Conservation (phyloP, 2,113 vertebrate species). For the Bos javanicus region DNA sequence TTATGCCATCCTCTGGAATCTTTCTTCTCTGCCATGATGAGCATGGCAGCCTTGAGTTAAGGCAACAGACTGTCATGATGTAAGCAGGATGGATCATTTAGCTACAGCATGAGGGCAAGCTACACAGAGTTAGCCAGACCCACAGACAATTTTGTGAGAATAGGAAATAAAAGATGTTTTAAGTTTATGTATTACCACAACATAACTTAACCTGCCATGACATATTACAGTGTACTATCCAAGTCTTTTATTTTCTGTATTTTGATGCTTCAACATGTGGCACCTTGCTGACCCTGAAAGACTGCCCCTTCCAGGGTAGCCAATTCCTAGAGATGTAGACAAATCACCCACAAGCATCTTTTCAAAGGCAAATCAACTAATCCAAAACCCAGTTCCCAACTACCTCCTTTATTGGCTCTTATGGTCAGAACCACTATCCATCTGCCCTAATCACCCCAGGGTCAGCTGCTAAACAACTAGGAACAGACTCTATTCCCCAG, state of each 20-base stretch:
- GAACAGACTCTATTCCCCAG: background rate
- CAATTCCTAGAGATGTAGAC: background rate
- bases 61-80: background rate
- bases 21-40: background rate
- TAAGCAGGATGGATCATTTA: background rate
- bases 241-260: background rate
- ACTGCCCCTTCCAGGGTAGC: background rate
- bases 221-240: background rate
- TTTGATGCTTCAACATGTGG: background rate
- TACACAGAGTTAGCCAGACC: background rate
- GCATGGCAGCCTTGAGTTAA: background rate
- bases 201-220: background rate
- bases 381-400: background rate
- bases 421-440: background rate
- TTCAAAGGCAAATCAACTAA: background rate
- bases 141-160: background rate
- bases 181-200: background rate
- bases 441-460: too few relatives aligned
- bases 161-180: background rate
- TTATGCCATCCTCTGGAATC: background rate
- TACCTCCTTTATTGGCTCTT: background rate
- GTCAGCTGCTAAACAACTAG: background rate
- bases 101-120: background rate
- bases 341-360: background rate
- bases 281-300: background rate